Evolutionary conservation across 2,888 invertebrate genomes (phyloP), one percentile per base, ranked within the genome.

Genomic region (Chymomyza procnemis): DNA sequence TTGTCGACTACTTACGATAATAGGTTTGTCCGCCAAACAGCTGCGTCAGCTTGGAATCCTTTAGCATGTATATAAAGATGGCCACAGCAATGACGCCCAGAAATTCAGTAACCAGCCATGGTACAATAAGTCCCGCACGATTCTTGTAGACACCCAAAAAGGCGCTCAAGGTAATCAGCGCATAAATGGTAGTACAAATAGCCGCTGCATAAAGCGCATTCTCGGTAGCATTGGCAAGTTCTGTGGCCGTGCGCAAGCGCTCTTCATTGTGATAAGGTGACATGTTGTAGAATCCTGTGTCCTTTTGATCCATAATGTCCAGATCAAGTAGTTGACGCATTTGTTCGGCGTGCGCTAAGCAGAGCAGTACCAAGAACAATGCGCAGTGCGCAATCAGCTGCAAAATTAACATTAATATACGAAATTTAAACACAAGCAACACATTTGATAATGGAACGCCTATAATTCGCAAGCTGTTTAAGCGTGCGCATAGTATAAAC

Each of bases 271-370:
- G 81, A 54, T 88, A 88, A 1, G 89, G 89, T 9, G 86, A 81
- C 84, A 89, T 84, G 47, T 88, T 90, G 48, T 91, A 91, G 72
- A 89, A 90, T 3, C 89, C 90, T 61, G 86, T 89, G 47, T 91
- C 90, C 73, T 89, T 89, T 66, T 91, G 90, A 76, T 91, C 91
- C 67, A 89, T 75, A 69, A 91, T 91, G 66, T 91, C 91, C 74
- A 89, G 70, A 14, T 88, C 88, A 4, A 91, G 78, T 72, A 91
- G 87, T 12, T 88, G 84, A 61, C 89, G 88, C 86, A 90, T 90
- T 83, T 91, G 89, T 66, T 91, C 91, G 30, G 90, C 90, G 76
- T 91, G 91, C 0, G 90, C 89, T 61, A 91, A 73, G 9, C 90
- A 90, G 66, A 91, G 73, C 4, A 91, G 71, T 58, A 90, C 89